Base-by-base conservation (phyloP, 2,888 invertebrate species). In the Cremastinae sp. region DNA sequence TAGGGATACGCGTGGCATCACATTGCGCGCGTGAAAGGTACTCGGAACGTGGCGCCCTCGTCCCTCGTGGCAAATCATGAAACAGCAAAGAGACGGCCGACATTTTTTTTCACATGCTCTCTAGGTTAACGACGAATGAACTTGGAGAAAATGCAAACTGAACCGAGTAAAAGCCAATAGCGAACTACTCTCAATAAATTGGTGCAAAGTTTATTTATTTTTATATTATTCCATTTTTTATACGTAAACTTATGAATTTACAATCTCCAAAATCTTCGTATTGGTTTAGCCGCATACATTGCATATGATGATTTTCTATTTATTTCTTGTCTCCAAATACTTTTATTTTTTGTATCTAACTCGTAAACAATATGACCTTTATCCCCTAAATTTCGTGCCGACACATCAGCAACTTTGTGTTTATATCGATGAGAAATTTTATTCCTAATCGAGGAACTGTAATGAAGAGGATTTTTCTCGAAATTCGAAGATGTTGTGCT, bases 241-340 rank as follows among this genome's bases (percentile, higher is more conserved):
- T 3, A 28, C 2, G 28, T 12, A n/a, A 4, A 9, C n/a, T n/a
- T 53, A 51, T 12, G 14, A 41, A 5, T 14, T 10, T 9, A 14
- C 14, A 1, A 10, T 43, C 5, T 55, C 58, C 20, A 53, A 58
- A 22, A 10, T 28, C n/a, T 56, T 2, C n/a, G 62, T 41, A 35
- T 43, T 69, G n/a, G 56, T 69, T 49, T 28, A 28, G 2, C 5
- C 28, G 28, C 28, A 5, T 28, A 28, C 28, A 28, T 28, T 3
- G 35, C 49, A 14, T 9, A 1, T 18, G 69, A 62, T 14, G 7
- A 8, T 10, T 10, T 28, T 35, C 41, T 68, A 0, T 5, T 35
- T 9, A 74, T 7, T 1, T 64, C 56, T 10, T 68, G 68, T 28
- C 56, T 56, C 68, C 68, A 74, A 20, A 51, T 5, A 28, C 18